Percentiles rank a stretch among this genome's conserved stretches.
Evolutionary conservation across 2,797 vertebrate species (phyloP).

Genomic region (Cichlasoma orientale): DNA sequence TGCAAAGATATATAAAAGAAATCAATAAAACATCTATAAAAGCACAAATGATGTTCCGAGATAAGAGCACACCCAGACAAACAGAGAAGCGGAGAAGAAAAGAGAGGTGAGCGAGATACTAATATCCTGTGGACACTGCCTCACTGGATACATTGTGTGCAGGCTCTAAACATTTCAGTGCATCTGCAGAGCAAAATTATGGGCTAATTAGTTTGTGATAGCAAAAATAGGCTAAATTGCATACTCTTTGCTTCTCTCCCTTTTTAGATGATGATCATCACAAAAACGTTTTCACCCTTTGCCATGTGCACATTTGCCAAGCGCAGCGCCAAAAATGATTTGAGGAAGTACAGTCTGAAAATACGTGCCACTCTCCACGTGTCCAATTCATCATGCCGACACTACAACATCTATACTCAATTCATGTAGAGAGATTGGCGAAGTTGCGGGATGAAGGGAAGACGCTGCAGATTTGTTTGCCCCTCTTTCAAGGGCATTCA

Average conservation of each 20-base stretch:
- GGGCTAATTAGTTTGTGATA: not conserved
- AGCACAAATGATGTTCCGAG: not conserved
- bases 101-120: not conserved
- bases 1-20: not conserved
- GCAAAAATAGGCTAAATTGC: not conserved
- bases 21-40: not conserved
- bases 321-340: not conserved
- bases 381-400: not conserved
- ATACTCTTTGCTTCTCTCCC: not conserved
- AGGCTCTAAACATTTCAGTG: not conserved
- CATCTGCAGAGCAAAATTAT: not conserved
- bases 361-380: not conserved
- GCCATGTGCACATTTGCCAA: not conserved
- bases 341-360: not conserved
- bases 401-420: not conserved
- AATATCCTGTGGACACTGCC: not conserved
- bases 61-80: not conserved
- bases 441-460: not conserved
- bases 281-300: not conserved
- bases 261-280: not conserved
- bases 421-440: not conserved
- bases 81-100: not conserved
- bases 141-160: not conserved
- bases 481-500: not conserved
- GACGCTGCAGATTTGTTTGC: conserved; percentile 13